These are phyloP conservation scores for Blera fallax DNA, from an alignment of 2,888 invertebrate genomes.

Conservation along the genomic window DNA sequence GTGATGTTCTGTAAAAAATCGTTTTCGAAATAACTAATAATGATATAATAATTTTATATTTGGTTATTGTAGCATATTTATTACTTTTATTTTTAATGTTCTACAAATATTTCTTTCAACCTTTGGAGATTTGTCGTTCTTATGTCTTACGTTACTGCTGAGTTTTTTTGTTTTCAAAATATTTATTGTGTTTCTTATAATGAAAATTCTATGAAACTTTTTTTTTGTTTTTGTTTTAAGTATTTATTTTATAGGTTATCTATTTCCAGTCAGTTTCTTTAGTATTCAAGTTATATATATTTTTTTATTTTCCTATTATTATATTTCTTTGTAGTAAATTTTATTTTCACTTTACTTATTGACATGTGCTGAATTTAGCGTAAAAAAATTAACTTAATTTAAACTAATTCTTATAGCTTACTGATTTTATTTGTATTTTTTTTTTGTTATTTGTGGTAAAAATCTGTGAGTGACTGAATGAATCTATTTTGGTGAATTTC, in stretches of 20 bases:
- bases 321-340: conserved; percentile 15
- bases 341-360: conserved; percentile 37
- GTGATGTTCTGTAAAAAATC: conserved; percentile 63
- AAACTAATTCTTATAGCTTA: conserved; percentile 43
- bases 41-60: background rate
- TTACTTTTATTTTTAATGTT: conserved; percentile 30
- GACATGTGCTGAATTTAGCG: conserved; percentile 67
- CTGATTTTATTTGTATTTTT: conserved; percentile 26
- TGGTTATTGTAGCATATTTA: conserved; percentile 44
- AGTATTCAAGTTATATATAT: conserved; percentile 5
- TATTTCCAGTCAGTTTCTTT: conserved; percentile 62
- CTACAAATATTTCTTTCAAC: conserved; percentile 66
- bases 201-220: conserved; percentile 55
- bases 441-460: conserved; percentile 31
- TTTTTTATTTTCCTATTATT: conserved; percentile 4
- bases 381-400: conserved; percentile 63
- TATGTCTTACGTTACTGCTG: conserved; percentile 52
- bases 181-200: conserved; percentile 30
- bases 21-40: conserved; percentile 11
- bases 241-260: conserved; percentile 41
- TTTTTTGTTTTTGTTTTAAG: conserved; percentile 22
- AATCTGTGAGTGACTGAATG: conserved; percentile 48
- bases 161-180: background rate
- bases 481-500: conserved; percentile 40
- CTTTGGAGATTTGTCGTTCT: conserved; percentile 66